Evolutionary conservation across 2,113 vertebrate species (phyloP).

Genomic region (Perca schrenkii): DNA sequence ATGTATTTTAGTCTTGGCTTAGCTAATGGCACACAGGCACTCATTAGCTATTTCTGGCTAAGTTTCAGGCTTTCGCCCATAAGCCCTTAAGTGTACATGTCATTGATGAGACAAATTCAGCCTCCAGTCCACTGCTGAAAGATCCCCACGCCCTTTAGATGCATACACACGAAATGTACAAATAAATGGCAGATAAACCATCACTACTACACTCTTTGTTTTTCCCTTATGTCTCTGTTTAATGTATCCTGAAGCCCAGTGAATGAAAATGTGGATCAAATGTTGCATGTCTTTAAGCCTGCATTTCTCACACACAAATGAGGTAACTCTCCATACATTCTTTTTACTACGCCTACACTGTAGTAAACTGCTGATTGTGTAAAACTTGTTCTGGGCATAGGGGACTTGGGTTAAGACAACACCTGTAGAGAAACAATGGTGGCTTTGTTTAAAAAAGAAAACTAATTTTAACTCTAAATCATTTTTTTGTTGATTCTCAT

Average conservation of each 20-base stretch:
- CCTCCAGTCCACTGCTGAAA: constrained; percentile 33
- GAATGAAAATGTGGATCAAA: constrained; percentile 43
- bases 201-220: neutral
- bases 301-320: constrained; percentile 49
- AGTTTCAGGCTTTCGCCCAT: constrained; percentile 63
- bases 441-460: constrained; percentile 34
- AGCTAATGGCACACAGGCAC: constrained; percentile 70
- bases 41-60: constrained; percentile 76
- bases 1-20: constrained; percentile 69
- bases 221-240: neutral
- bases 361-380: constrained; percentile 66
- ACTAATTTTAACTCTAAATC: constrained; percentile 8
- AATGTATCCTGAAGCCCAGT: constrained; percentile 21
- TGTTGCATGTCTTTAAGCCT: constrained; percentile 14
- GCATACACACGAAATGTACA: constrained; percentile 1
- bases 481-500: constrained; percentile 34
- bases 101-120: constrained; percentile 67
- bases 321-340: constrained; percentile 58
- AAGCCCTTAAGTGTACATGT: constrained; percentile 74
- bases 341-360: constrained; percentile 26
- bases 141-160: constrained; percentile 8
- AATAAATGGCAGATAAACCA: neutral
- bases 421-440: constrained; percentile 68
- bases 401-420: constrained; percentile 58
- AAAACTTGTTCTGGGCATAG: constrained; percentile 42